Conservation (phyloP, 2,888 invertebrate genomes). For the Eristalis intricaria region DNA sequence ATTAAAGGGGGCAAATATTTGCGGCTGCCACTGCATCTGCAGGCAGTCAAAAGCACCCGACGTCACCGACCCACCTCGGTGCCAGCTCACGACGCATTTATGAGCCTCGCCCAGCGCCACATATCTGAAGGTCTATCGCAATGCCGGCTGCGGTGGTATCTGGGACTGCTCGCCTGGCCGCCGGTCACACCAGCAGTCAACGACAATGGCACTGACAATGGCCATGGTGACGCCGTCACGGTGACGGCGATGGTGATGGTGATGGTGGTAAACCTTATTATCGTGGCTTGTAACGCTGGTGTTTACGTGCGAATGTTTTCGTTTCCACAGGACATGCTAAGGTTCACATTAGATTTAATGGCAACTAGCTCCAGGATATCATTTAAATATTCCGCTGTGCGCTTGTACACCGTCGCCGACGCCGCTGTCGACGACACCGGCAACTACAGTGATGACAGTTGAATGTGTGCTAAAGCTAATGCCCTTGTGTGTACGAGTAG, state of each 20-base stretch:
- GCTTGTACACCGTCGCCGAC: neutral
- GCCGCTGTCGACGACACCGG: neutral
- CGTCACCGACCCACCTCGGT: neutral
- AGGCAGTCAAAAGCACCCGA: slow-evolving; percentile 20
- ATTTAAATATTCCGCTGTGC: slow-evolving; percentile 67
- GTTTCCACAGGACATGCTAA: slow-evolving; percentile 59
- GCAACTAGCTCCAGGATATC: slow-evolving; percentile 70
- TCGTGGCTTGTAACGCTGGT: slow-evolving; percentile 64
- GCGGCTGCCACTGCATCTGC: slow-evolving; percentile 51
- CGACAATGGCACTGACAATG: neutral
- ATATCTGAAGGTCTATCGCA: slow-evolving; percentile 54
- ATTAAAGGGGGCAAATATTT: slow-evolving; percentile 64
- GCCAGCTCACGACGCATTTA: slow-evolving; percentile 29
- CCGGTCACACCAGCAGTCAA: slow-evolving; percentile 29
- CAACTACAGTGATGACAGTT: slow-evolving; percentile 4
- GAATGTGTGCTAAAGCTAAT: slow-evolving; percentile 25
- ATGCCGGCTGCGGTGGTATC: neutral
- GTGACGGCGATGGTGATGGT: neutral
- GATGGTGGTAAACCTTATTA: slow-evolving; percentile 60
- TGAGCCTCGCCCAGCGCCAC: slow-evolving; percentile 45
- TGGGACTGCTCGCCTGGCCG: neutral
- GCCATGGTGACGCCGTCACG: neutral
- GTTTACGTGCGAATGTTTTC: slow-evolving; percentile 71
- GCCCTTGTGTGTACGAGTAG: slow-evolving; percentile 5
- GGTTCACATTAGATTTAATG: slow-evolving; percentile 67